phyloP scores from a whole-genome alignment of 2,888 invertebrate species.

The Dexiosoma caninum region DNA sequence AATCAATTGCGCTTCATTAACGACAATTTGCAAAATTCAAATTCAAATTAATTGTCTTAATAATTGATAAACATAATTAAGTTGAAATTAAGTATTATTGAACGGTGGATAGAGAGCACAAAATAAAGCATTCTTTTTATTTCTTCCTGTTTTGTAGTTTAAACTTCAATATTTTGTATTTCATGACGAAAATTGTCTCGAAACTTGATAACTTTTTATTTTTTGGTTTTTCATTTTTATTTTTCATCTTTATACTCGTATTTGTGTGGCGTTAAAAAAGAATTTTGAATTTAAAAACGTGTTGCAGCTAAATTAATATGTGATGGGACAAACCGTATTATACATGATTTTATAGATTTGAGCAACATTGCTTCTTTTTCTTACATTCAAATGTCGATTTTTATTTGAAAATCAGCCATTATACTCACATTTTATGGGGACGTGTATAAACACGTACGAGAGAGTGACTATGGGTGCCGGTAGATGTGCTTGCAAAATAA shows the following conservation, averaged over 20 bases:
- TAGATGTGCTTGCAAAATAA: conserved; percentile 2
- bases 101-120: not conserved
- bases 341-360: conserved; percentile 53
- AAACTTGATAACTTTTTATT: not conserved
- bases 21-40: conserved; percentile 52
- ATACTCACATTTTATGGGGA: conserved; percentile 27
- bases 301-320: conserved; percentile 52
- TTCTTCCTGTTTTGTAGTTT: not conserved
- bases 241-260: not conserved
- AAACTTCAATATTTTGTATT: not conserved
- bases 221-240: not conserved
- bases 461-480: not conserved
- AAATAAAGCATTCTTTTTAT: not conserved
- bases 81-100: conserved; percentile 41
- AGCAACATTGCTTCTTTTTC: not conserved
- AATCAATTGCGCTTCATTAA: conserved; percentile 61
- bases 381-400: conserved; percentile 13
- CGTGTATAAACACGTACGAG: conserved; percentile 4
- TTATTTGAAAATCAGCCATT: conserved; percentile 21
- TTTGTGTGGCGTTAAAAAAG: not conserved
- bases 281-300: conserved; percentile 46
- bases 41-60: conserved; percentile 55
- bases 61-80: conserved; percentile 58
- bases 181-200: not conserved
- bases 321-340: conserved; percentile 44